These are phyloP conservation scores for Onychostoma macrolepis DNA, from an alignment of 2,113 vertebrate genomes.

Conservation along the genomic window DNA sequence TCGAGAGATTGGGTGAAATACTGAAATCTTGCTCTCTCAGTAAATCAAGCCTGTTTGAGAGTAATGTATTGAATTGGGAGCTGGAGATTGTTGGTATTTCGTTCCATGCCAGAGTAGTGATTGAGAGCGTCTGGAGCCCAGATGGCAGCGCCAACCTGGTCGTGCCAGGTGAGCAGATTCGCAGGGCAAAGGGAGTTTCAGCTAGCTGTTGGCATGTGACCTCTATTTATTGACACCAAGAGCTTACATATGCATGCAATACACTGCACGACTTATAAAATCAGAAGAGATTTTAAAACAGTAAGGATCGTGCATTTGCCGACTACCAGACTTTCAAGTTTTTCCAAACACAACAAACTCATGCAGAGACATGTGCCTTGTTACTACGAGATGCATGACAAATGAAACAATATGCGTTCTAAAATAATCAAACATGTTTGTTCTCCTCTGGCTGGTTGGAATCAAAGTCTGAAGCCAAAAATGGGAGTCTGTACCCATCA, in stretches of 20 bases:
- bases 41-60: constrained; percentile 7
- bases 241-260: neutral
- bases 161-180: constrained; percentile 25
- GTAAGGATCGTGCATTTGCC: neutral
- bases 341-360: neutral
- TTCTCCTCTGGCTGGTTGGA: neutral
- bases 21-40: neutral
- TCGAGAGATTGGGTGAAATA: constrained; percentile 18
- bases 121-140: neutral
- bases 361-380: neutral
- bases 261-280: neutral
- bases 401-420: neutral
- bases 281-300: neutral
- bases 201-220: neutral
- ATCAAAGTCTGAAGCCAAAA: neutral
- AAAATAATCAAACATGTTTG: neutral
- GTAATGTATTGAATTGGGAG: neutral
- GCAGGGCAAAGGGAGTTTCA: neutral
- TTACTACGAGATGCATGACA: neutral
- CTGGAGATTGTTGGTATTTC: constrained; percentile 6
- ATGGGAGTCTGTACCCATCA: no score
- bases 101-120: neutral
- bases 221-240: constrained; percentile 26
- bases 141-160: neutral
- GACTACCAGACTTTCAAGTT: neutral